Base-by-base conservation (phyloP, 2,888 invertebrate species). In the Drosophila putrida region DNA sequence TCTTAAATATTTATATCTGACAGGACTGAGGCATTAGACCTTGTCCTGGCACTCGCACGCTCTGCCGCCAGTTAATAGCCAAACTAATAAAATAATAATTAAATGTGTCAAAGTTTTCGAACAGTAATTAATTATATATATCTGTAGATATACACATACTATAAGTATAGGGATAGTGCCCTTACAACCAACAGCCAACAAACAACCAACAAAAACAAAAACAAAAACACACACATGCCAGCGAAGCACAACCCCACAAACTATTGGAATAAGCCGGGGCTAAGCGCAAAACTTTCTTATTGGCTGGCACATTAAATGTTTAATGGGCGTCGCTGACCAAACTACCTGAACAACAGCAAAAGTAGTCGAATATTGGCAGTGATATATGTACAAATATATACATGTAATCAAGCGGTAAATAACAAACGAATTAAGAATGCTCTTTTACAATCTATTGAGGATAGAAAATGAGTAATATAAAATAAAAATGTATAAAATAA, bases 81-180 rank as follows among this genome's bases (percentile, higher is more conserved):
- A 68, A 72, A 75, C 75, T 90, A 90, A 90, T 90, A 86, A 86
- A 84, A 84, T 88, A 88, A 89, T 86, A 86, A 86, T 90, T 87
- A 86, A 89, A 88, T 89, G 71, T 89, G 85, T 90, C 89, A 87
- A 89, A 86, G 62, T 86, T 90, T 80, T 62, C 68, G 47, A 75
- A 78, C 71, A 72, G 84, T 90, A 86, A 90, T 87, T 87, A 87
- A 86, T 90, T 86, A 86, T 86, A 80, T 75, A 57, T 55, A 63
- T 36, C 43, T n/a, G 41, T 58, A 60, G 51, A 50, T 13, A 46
- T n/a, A 39, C 9, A 35, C 44, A 59, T 38, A 39, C 20, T 10
- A 57, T 15, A 31, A n/a, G 25, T 28, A 28, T 6, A n/a, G 15
- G 53, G 27, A 44, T 13, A 33, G 28, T 20, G 28, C n/a, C 38